Percentiles rank a stretch among this genome's conserved stretches.
Conservation (phyloP, 2,113 vertebrate species). For the Toxotes chatareus region DNA sequence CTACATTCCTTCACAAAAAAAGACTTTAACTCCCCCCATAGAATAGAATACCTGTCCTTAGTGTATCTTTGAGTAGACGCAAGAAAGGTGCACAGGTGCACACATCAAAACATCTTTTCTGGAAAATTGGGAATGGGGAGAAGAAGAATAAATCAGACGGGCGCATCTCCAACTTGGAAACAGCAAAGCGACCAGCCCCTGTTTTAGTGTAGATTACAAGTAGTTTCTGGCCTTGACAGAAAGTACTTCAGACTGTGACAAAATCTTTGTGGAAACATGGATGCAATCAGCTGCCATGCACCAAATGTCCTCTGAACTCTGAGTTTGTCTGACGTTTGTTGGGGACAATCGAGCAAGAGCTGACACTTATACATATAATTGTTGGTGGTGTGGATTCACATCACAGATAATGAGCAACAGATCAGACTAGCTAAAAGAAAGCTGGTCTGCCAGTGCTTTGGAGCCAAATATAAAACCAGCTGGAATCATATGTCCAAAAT, state of each 20-base stretch:
- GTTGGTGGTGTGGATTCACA: slow-evolving; percentile 29
- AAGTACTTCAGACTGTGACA: slow-evolving; percentile 26
- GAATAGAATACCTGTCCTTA: slow-evolving; percentile 77
- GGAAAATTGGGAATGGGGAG: slow-evolving; percentile 32
- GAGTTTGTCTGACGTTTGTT: slow-evolving; percentile 37
- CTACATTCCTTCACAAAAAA: slow-evolving; percentile 58
- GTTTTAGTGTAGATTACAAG: slow-evolving; percentile 63
- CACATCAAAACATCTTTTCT: slow-evolving; percentile 44
- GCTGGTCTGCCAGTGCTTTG: slow-evolving; percentile 13
- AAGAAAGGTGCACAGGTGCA: slow-evolving; percentile 43
- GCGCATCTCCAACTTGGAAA: slow-evolving; percentile 23
- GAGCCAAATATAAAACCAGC: slow-evolving; percentile 28
- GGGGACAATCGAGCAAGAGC: slow-evolving; percentile 41
- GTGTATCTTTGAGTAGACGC: slow-evolving; percentile 71
- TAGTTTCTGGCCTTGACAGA: slow-evolving; percentile 22
- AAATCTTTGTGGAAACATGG: slow-evolving; percentile 41
- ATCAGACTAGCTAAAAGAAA: slow-evolving; percentile 17
- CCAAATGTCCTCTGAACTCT: slow-evolving; percentile 58
- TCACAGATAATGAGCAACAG: slow-evolving; percentile 6
- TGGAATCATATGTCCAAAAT: slow-evolving; percentile 19
- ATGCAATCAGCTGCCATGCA: slow-evolving; percentile 19
- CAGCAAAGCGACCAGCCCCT: slow-evolving; percentile 42
- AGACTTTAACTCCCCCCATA: slow-evolving; percentile 40
- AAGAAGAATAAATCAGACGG: slow-evolving; percentile 39
- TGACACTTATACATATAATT: slow-evolving; percentile 8